Evolutionary conservation across 2,797 vertebrate genomes (phyloP).

Genomic region (Sarcoramphus papa): DNA sequence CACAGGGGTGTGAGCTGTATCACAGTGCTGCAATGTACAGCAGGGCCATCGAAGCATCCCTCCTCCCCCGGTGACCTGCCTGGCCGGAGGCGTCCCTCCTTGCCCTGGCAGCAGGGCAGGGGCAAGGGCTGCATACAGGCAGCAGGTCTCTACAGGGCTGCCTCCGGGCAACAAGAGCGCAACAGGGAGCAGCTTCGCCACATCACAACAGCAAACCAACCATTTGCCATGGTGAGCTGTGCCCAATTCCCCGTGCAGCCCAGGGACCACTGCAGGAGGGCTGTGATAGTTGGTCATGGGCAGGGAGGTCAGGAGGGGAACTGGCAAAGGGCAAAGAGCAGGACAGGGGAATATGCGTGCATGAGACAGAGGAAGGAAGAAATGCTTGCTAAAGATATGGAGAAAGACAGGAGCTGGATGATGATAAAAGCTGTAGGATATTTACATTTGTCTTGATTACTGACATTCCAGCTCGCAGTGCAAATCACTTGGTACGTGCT

Average conservation of each 20-base stretch:
- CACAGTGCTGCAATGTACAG: fast-evolving
- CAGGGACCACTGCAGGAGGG: not conserved
- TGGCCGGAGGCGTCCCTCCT: not conserved
- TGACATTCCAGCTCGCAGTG: not conserved
- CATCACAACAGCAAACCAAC: not conserved
- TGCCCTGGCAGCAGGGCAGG: not conserved
- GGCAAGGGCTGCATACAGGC: not conserved
- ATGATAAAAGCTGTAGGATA: not conserved
- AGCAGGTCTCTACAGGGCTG: not conserved
- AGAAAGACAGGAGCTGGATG: not conserved
- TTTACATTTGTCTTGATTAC: not conserved
- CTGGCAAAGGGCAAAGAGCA: not conserved
- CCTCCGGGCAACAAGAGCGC: fast-evolving
- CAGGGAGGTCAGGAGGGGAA: not conserved
- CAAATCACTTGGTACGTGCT: not conserved
- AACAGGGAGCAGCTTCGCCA: not conserved
- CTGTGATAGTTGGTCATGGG: not conserved
- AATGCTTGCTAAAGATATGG: not conserved
- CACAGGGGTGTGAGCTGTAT: not conserved
- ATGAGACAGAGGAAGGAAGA: not conserved
- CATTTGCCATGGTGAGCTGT: not conserved
- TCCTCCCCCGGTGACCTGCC: not conserved
- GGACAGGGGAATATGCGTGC: no score
- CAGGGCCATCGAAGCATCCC: fast-evolving
- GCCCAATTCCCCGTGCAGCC: fast-evolving